phyloP scores from a whole-genome alignment of 2,113 vertebrate genomes.

The Ceyx melanurus region DNA sequence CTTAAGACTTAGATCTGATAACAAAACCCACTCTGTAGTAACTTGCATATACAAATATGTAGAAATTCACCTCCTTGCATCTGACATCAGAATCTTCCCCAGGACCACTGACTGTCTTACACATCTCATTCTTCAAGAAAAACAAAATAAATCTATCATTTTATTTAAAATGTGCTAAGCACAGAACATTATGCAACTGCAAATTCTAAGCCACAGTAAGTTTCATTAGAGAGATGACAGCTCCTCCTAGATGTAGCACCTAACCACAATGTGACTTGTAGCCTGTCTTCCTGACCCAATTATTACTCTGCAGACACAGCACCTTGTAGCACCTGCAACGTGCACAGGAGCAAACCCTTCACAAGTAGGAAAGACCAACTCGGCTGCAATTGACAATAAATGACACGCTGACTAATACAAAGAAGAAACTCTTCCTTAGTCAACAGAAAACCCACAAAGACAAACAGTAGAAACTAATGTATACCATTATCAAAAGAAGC shows the following conservation, averaged over 20 bases:
- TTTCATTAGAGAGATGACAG: background rate
- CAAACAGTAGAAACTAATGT: background rate
- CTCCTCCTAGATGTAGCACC: background rate
- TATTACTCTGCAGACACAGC: background rate
- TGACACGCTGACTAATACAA: background rate
- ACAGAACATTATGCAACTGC: background rate
- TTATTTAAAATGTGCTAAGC: background rate
- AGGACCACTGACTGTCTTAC: background rate
- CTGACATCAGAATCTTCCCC: background rate
- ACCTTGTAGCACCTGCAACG: background rate
- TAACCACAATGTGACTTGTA: background rate
- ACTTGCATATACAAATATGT: background rate
- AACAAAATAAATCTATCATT: background rate
- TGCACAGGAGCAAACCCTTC: background rate
- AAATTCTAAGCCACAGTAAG: background rate
- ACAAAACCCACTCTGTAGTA: background rate
- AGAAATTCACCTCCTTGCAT: background rate
- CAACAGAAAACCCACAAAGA: background rate
- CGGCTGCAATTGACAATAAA: background rate
- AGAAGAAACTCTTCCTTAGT: background rate
- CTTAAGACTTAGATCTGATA: background rate
- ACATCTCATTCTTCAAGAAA: background rate
- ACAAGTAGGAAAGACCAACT: background rate
- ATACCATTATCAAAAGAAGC: background rate
- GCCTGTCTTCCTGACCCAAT: background rate